Evolutionary conservation across 2,113 vertebrate genomes (phyloP).

Genomic region (Octodon degus): DNA sequence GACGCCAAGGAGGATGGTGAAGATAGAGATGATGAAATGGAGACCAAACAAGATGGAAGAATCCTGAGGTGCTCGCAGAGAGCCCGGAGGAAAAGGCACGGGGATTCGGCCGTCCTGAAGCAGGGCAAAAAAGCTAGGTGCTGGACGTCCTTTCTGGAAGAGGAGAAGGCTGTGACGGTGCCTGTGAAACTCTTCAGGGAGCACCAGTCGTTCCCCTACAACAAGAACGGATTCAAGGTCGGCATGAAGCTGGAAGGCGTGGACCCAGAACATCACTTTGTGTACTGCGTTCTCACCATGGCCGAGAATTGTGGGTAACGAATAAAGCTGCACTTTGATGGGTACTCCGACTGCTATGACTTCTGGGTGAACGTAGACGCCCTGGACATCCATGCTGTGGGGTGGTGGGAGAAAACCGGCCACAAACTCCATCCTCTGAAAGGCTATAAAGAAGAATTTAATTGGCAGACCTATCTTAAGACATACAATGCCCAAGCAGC

Average conservation of each 20-base stretch:
- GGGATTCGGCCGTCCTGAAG: slow-evolving; percentile 88
- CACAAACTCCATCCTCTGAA: slow-evolving; percentile 92
- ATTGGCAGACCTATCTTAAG: slow-evolving; percentile 91
- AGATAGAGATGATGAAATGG: slow-evolving; percentile 86
- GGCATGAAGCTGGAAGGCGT: slow-evolving; percentile 98
- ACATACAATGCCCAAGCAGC: slow-evolving; percentile 91
- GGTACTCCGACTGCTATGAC: slow-evolving; percentile 91
- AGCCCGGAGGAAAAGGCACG: slow-evolving; percentile 90
- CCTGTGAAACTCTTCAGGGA: slow-evolving; percentile 98
- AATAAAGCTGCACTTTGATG: slow-evolving; percentile 91
- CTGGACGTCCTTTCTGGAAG: slow-evolving; percentile 97
- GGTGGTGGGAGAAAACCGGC: slow-evolving; percentile 93
- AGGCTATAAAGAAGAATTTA: slow-evolving; percentile 93
- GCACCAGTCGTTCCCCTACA: slow-evolving; percentile 97
- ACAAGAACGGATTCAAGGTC: slow-evolving; percentile 96
- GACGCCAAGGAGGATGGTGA: slow-evolving; percentile 86
- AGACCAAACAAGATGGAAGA: slow-evolving; percentile 90
- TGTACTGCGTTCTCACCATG: slow-evolving; percentile 96
- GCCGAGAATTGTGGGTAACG: slow-evolving; percentile 94
- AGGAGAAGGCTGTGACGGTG: slow-evolving; percentile 93
- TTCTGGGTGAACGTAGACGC: slow-evolving; percentile 93
- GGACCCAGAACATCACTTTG: slow-evolving; percentile 95
- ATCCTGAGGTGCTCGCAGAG: slow-evolving; percentile 88
- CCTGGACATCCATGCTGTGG: slow-evolving; percentile 91
- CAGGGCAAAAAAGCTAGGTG: slow-evolving; percentile 95